A percentile compares a stretch with the other conserved stretches of the same genome.
These are phyloP conservation scores for silkworm (Bombyx mori) DNA, from an alignment of 1,140 invertebrate genomes.

Conservation along the genomic window ASM3026992v2 NC_085121.1:9111501-9112000, in stretches of 20 bases:
- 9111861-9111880: constrained; percentile 32
- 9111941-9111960: constrained; percentile 6
- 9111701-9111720: background rate
- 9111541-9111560: too few species aligned
- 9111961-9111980: background rate
- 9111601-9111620: too few species aligned
- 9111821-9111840: constrained; percentile 63
- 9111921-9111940: background rate
- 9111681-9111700: background rate
- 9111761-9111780: constrained; percentile 56
- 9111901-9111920: background rate
- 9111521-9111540: too few species aligned
- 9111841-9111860: constrained; percentile 58
- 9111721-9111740: constrained; percentile 64
- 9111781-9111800: constrained; percentile 62
- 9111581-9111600: too few species aligned
- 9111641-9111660: too few species aligned
- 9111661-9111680: too few species aligned
- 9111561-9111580: too few species aligned
- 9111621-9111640: too few species aligned
- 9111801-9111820: constrained; percentile 63
- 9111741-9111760: constrained; percentile 58
- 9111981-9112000: constrained; percentile 35
- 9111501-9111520: too few species aligned
- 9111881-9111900: background rate